phyloP scores from a whole-genome alignment of 1,140 invertebrate species.

The Cardiocondyla obscurior region DNA sequence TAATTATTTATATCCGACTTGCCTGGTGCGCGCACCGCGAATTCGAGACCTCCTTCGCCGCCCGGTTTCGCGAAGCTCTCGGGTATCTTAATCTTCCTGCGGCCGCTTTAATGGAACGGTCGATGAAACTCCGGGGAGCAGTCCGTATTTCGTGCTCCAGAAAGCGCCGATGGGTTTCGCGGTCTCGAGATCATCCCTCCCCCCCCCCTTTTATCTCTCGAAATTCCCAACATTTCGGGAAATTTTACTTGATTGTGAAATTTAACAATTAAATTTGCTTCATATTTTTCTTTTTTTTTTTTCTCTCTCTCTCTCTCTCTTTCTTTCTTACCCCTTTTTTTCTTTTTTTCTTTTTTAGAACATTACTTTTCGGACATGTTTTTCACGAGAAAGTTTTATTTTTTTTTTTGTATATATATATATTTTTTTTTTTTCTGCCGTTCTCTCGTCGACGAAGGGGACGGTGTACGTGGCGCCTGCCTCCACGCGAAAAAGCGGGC shows the following conservation, averaged over 20 bases:
- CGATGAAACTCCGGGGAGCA: slow-evolving; percentile 15
- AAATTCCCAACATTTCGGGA: background rate
- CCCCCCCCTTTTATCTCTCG: background rate
- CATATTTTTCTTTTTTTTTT: background rate
- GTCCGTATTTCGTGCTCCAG: background rate
- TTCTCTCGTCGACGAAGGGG: background rate
- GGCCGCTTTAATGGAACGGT: slow-evolving; percentile 23
- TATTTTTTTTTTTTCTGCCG: background rate
- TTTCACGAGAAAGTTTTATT: background rate
- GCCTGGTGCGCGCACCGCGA: background rate
- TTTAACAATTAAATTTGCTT: background rate
- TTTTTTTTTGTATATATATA: background rate
- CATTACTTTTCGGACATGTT: background rate
- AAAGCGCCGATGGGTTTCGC: background rate
- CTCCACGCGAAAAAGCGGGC: background rate
- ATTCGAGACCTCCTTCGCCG: background rate
- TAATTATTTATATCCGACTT: slow-evolving; percentile 22
- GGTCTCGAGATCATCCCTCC: background rate
- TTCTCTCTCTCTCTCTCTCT: background rate
- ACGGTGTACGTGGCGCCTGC: too few species aligned
- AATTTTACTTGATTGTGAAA: slow-evolving; percentile 36
- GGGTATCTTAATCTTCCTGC: slow-evolving; percentile 28
- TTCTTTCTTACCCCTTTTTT: background rate
- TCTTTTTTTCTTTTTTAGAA: background rate
- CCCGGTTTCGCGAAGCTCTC: background rate